Evolutionary conservation across 2,888 invertebrate species (phyloP).

Genomic region (Drosophila siamana): DNA sequence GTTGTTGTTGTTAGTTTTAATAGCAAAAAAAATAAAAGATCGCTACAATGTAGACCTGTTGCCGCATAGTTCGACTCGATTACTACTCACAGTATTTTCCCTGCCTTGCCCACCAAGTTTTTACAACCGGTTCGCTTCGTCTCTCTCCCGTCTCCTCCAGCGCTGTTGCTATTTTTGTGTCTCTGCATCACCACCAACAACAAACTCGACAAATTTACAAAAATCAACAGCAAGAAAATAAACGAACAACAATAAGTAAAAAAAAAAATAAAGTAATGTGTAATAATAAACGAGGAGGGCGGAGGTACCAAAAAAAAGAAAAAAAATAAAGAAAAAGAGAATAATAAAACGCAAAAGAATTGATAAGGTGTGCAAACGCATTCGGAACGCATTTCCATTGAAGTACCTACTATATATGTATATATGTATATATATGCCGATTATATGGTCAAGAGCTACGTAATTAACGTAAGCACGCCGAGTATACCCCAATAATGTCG

Average conservation of each 20-base stretch:
- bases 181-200: slow-evolving; percentile 24
- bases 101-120: slow-evolving; percentile 59
- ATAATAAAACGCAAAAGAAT: slow-evolving; percentile 23
- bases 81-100: slow-evolving; percentile 50
- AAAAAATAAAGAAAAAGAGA: slow-evolving; percentile 12
- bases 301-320: too few species aligned
- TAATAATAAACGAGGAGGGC: background rate
- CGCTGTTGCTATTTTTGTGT: slow-evolving; percentile 65
- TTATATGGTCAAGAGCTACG: slow-evolving; percentile 42
- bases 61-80: slow-evolving; percentile 65
- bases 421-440: slow-evolving; percentile 2
- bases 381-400: slow-evolving; percentile 40
- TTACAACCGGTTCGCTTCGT: slow-evolving; percentile 66
- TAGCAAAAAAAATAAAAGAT: slow-evolving; percentile 39
- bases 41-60: slow-evolving; percentile 65
- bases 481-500: background rate
- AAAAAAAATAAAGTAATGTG: too few species aligned
- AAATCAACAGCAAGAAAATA: slow-evolving; percentile 1
- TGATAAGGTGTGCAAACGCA: slow-evolving; percentile 29
- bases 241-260: background rate
- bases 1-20: slow-evolving; percentile 27
- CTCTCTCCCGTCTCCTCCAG: background rate
- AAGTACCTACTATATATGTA: background rate
- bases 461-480: slow-evolving; percentile 10
- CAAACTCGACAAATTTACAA: slow-evolving; percentile 11